A percentile compares a stretch with the other conserved stretches of the same genome.
Evolutionary conservation across 2,113 vertebrate species (phyloP).

Genomic region (Aegithalos caudatus): DNA sequence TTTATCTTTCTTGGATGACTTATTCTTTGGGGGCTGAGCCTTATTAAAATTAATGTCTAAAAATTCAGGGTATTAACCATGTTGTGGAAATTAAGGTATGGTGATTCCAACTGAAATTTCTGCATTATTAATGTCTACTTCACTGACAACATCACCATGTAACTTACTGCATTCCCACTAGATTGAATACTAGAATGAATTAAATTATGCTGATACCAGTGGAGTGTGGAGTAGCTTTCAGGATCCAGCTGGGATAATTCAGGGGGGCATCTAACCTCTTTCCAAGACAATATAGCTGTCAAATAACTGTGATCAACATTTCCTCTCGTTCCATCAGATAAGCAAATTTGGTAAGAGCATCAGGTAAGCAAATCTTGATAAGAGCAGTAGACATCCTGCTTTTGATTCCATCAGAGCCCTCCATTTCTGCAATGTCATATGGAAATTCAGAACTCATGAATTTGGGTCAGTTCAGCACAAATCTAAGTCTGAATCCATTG

Average conservation of each 20-base stretch:
- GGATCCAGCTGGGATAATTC: neutral
- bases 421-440: neutral
- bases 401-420: neutral
- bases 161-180: neutral
- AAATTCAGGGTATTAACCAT: neutral
- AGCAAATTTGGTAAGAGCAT: neutral
- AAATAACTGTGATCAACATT: neutral
- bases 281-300: neutral
- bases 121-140: neutral
- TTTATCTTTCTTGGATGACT: neutral
- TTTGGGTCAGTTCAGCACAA: neutral
- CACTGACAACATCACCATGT: neutral
- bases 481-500: neutral
- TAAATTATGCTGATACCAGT: neutral
- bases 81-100: neutral
- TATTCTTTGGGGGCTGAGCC: neutral
- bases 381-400: neutral
- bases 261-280: neutral
- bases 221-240: neutral
- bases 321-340: neutral
- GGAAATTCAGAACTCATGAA: accelerated
- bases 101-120: neutral
- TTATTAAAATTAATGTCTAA: neutral
- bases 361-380: neutral
- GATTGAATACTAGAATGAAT: neutral